phyloP scores from a whole-genome alignment of 2,888 invertebrate species.

The Entomobrya proxima region DNA sequence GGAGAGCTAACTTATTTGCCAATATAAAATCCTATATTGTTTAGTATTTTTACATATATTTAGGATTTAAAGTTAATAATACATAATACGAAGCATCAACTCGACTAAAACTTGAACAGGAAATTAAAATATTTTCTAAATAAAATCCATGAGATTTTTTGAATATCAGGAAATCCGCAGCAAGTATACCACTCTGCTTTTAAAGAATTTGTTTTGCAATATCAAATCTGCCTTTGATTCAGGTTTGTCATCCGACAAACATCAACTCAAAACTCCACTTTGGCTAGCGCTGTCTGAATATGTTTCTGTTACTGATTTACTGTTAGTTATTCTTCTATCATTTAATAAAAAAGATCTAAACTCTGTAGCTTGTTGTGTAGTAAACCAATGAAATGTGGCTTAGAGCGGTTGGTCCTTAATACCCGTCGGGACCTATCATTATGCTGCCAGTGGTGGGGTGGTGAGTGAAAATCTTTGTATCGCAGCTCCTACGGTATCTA shows the following conservation, averaged over 20 bases:
- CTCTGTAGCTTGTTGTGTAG: background rate
- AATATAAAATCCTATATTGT: too few species aligned
- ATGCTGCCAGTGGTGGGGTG: background rate
- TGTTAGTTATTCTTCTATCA: constrained; percentile 42
- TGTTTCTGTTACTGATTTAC: constrained; percentile 39
- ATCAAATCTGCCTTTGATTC: constrained; percentile 6
- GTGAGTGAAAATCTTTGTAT: constrained; percentile 24
- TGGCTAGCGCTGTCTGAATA: background rate
- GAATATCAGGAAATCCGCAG: too few species aligned
- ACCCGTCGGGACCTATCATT: constrained; percentile 23
- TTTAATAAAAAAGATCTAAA: constrained; percentile 44
- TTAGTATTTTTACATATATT: too few species aligned
- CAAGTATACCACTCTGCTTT: too few species aligned
- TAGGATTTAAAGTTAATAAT: too few species aligned
- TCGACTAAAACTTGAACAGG: too few species aligned
- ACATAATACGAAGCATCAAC: too few species aligned
- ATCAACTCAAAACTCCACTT: background rate
- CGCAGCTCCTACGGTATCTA: background rate
- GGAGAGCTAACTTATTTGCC: too few species aligned
- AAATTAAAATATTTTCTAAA: too few species aligned
- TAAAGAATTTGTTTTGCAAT: constrained; percentile 1
- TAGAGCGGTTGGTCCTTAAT: constrained; percentile 9
- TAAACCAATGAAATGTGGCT: constrained; percentile 40
- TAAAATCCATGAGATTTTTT: too few species aligned
- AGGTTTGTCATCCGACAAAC: background rate